Conservation (phyloP, 2,888 invertebrate genomes). For the Elysia crispata region DNA sequence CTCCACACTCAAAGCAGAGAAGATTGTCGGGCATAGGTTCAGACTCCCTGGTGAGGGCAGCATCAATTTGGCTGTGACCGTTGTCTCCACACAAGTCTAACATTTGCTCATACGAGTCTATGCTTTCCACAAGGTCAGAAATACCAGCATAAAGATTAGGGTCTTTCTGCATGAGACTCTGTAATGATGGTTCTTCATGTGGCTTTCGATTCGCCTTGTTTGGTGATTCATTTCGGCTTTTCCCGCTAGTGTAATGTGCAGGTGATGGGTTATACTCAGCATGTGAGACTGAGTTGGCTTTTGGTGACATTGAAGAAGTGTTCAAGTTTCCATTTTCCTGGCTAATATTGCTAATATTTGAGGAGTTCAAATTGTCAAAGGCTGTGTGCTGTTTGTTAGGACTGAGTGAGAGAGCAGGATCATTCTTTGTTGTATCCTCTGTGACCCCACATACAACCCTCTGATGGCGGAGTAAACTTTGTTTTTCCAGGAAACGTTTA, state of each 20-base stretch:
- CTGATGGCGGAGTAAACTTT: slow-evolving; percentile 41
- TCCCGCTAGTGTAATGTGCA: not conserved
- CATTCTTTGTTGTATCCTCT: not conserved
- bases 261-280: not conserved
- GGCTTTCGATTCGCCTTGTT: not conserved
- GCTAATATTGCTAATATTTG: not conserved
- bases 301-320: not conserved
- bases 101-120: slow-evolving; percentile 48
- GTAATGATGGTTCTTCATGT: slow-evolving; percentile 36
- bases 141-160: slow-evolving; percentile 39
- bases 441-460: slow-evolving; percentile 40
- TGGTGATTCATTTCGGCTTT: not conserved
- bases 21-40: slow-evolving; percentile 36
- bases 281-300: not conserved
- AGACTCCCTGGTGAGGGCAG: slow-evolving; percentile 32
- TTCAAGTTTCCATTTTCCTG: not conserved
- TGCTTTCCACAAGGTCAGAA: slow-evolving; percentile 45
- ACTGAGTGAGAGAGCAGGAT: not conserved
- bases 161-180: slow-evolving; percentile 42
- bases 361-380: not conserved
- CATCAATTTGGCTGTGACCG: slow-evolving; percentile 42
- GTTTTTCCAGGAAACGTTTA: slow-evolving; percentile 43
- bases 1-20: slow-evolving; percentile 47
- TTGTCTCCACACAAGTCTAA: slow-evolving; percentile 44
- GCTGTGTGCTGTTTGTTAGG: not conserved